phyloP scores from a whole-genome alignment of 2,797 vertebrate genomes.

The Sebastes diploproa region DNA sequence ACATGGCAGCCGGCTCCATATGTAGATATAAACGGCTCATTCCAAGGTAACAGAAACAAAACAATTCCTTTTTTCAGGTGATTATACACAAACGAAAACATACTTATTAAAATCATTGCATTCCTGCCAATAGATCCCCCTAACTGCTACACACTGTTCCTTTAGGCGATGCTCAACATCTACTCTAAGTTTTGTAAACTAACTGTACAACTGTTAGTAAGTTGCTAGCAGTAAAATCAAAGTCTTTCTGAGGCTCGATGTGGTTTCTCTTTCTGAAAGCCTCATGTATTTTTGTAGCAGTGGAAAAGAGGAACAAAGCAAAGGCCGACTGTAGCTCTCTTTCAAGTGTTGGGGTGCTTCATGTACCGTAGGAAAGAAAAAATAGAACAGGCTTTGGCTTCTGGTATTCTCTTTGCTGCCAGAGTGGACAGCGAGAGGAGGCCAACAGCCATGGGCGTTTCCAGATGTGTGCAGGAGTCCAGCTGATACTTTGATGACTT shows the following conservation, averaged over 20 bases:
- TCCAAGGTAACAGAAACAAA: too few species aligned
- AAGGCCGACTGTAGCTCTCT: constrained; percentile 11
- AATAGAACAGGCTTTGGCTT: neutral
- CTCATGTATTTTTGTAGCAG: constrained; percentile 12
- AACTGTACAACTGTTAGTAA: neutral
- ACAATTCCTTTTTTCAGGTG: too few species aligned
- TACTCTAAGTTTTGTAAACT: neutral
- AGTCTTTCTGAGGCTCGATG: neutral
- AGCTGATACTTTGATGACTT: constrained; percentile 32
- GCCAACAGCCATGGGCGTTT: constrained; percentile 27
- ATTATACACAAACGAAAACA: too few species aligned
- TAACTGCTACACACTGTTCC: too few species aligned
- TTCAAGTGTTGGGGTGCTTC: constrained; percentile 36
- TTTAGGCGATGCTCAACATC: neutral
- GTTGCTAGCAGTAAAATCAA: neutral
- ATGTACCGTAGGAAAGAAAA: constrained; percentile 5
- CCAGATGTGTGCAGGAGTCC: constrained; percentile 13
- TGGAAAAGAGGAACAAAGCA: neutral
- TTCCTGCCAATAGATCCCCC: too few species aligned
- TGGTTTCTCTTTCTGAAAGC: neutral
- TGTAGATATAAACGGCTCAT: too few species aligned
- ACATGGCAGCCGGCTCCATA: too few species aligned
- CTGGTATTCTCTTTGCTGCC: constrained; percentile 54
- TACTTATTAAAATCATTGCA: too few species aligned
- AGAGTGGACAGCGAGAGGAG: constrained; percentile 13